Evolutionary conservation across 2,888 invertebrate genomes (phyloP), one percentile per base, ranked within the genome.

Genomic region (Rhingia rostrata): DNA sequence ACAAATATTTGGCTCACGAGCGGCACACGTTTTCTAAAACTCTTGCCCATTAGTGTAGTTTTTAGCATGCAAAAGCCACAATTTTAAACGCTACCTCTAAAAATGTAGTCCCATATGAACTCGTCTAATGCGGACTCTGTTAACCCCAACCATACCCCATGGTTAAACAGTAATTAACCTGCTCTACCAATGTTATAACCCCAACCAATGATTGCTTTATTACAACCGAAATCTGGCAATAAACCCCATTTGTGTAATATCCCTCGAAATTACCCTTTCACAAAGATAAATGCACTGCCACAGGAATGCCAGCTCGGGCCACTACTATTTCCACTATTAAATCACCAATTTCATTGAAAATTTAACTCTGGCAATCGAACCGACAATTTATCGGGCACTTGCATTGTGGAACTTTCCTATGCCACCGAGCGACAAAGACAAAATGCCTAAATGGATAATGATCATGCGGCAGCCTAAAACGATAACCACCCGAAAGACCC

Each of bases 401-500:
- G 54, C 12, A 60, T 4, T 37, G 49, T 4, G 5, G 2, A 49
- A 30, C 30, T 49, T 30, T 22, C 22, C 35, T 60, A 66, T 43
- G 10, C 14, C 6, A 64, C 22, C 22, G 60, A 49, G 43, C 56
- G 64, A 58, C 54, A 72, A 33, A 69, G 74, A 84, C 84, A 84
- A 61, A 67, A 84, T 75, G 49, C 56, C 70, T 35, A 56, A 77
- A 61, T 22, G 75, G 64, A 70, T 66, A 63, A 75, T 70, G 69
- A 60, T 67, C 78, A 61, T 58, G 43, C 78, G 63, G 58, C 43
- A 67, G 69, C 47, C 56, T 37, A 61, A 82, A 61, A 66, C 67
- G 63, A 73, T 69, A 72, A 77, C 78, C 78, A 61, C 60, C 66
- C 66, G 54, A 78, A 78, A 73, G 58, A 39, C 47, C 79, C 74